Evolutionary conservation across 2,797 vertebrate genomes (phyloP).

Genomic region (Coilia nasus): DNA sequence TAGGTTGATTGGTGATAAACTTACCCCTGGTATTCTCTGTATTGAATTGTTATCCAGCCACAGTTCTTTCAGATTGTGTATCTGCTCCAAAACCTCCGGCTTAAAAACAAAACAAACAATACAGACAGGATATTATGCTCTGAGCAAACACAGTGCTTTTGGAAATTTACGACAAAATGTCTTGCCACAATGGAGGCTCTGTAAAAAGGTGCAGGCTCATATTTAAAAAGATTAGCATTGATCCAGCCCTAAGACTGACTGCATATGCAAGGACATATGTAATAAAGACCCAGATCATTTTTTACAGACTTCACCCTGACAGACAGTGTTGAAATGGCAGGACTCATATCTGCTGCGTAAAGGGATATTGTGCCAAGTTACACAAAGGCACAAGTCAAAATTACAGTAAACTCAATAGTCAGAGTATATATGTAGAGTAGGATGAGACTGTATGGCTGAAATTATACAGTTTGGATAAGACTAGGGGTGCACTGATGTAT

Average conservation of each 20-base stretch:
- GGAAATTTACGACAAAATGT: neutral
- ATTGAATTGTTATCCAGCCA: conserved; percentile 99
- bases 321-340: neutral
- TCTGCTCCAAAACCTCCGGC: conserved; percentile 98
- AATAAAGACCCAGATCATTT: neutral
- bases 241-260: neutral
- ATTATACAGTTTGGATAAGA: too few relatives aligned
- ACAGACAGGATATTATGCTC: neutral
- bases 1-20: conserved; percentile 37
- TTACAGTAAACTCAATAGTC: too few relatives aligned
- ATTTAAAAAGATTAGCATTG: neutral
- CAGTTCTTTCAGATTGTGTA: conserved; percentile 94
- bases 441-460: too few relatives aligned
- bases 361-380: neutral
- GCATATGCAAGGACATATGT: neutral
- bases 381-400: neutral
- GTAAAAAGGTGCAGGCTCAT: neutral
- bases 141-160: conserved; percentile 29
- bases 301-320: neutral
- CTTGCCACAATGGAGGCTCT: neutral
- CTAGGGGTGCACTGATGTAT: too few relatives aligned
- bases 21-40: conserved; percentile 96
- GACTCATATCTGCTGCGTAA: neutral
- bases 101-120: conserved; percentile 55
- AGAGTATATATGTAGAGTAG: too few relatives aligned